These are phyloP conservation scores for Oophaga sylvatica DNA, from an alignment of 2,797 vertebrate genomes.

Conservation along the genomic window DNA sequence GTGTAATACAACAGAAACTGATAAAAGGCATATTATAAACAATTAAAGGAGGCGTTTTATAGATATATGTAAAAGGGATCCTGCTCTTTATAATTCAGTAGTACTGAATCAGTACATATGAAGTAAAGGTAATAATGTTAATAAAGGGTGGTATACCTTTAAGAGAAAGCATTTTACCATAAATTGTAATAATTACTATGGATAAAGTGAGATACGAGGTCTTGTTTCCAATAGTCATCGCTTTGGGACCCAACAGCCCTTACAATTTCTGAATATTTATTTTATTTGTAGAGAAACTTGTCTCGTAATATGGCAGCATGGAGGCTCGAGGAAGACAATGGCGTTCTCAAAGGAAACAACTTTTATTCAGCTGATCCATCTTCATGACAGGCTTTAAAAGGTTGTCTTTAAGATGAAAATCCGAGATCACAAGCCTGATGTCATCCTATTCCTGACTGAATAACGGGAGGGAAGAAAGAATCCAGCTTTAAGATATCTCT, in stretches of 20 bases:
- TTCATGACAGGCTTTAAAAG: slow-evolving; percentile 67
- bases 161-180: slow-evolving; percentile 11
- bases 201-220: background rate
- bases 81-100: too few species aligned
- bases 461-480: background rate
- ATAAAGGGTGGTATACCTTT: background rate
- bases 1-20: too few species aligned
- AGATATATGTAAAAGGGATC: too few species aligned
- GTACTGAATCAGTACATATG: background rate
- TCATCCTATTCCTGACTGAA: background rate
- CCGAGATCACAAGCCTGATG: background rate
- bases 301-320: slow-evolving; percentile 38
- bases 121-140: background rate
- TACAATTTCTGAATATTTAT: slow-evolving; percentile 46
- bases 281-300: slow-evolving; percentile 37
- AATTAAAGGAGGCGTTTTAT: too few species aligned
- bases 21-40: too few species aligned
- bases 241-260: background rate
- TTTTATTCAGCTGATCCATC: slow-evolving; percentile 63
- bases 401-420: slow-evolving; percentile 42
- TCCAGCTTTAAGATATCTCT: background rate
- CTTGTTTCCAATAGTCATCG: background rate
- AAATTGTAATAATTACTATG: background rate
- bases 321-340: slow-evolving; percentile 27
- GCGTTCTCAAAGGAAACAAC: slow-evolving; percentile 59